These are phyloP conservation scores for Discoglossus pictus DNA, from an alignment of 2,797 vertebrate species.

Conservation along the genomic window DNA sequence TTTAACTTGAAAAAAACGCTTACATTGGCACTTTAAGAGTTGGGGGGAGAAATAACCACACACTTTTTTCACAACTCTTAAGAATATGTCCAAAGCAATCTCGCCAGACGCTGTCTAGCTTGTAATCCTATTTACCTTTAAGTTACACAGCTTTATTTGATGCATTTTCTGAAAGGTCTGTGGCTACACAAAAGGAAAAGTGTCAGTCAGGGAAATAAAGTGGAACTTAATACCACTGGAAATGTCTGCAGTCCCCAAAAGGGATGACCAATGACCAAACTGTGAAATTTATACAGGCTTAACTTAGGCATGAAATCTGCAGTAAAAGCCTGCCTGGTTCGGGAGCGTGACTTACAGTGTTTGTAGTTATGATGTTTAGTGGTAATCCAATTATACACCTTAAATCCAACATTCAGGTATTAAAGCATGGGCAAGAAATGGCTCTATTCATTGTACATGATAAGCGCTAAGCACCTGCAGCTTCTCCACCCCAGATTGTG, in stretches of 20 bases:
- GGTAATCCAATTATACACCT: slow-evolving; percentile 8
- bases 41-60: too few relatives aligned
- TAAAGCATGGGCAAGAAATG: too few relatives aligned
- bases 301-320: slow-evolving; percentile 3
- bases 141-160: slow-evolving; percentile 7
- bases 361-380: not conserved
- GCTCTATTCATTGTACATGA: not conserved
- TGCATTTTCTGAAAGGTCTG: not conserved
- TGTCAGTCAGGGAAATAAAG: slow-evolving; percentile 5
- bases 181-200: not conserved
- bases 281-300: not conserved
- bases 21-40: too few relatives aligned
- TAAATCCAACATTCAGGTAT: not conserved
- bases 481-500: too few relatives aligned
- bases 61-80: too few relatives aligned
- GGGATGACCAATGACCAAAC: slow-evolving; percentile 8
- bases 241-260: not conserved
- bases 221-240: not conserved
- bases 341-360: too few relatives aligned
- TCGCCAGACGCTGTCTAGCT: not conserved
- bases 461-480: not conserved
- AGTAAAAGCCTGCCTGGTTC: too few relatives aligned
- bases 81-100: not conserved
- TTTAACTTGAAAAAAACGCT: too few relatives aligned
- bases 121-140: slow-evolving; percentile 19